These are phyloP conservation scores for Onychomys arenicola DNA, from an alignment of 2,797 vertebrate species.

Conservation along the genomic window DNA sequence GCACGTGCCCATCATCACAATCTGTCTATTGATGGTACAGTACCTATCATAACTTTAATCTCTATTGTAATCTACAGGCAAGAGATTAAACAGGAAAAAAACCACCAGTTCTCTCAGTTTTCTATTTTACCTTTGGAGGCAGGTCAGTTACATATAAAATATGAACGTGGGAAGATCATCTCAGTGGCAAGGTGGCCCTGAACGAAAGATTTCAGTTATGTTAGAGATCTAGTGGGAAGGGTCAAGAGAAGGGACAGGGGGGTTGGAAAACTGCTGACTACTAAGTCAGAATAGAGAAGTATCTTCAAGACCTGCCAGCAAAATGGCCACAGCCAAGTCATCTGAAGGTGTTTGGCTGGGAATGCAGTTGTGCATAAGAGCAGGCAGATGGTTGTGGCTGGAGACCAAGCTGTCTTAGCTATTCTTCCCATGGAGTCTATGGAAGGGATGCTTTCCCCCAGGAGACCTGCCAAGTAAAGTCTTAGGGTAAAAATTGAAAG, in stretches of 20 bases:
- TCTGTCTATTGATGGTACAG: slow-evolving; percentile 17
- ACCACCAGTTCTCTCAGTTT: not conserved
- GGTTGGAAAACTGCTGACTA: slow-evolving; percentile 44
- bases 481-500: not conserved
- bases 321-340: not conserved
- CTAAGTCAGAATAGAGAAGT: not conserved
- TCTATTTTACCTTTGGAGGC: not conserved
- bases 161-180: not conserved
- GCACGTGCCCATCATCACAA: not conserved
- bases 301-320: not conserved
- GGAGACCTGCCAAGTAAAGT: not conserved
- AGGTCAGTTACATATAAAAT: not conserved
- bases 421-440: not conserved
- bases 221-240: not conserved
- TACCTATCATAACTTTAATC: not conserved
- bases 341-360: not conserved
- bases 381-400: not conserved
- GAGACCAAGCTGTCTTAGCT: not conserved
- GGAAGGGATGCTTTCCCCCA: not conserved
- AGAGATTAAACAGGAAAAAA: not conserved
- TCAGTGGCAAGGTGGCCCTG: not conserved
- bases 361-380: not conserved
- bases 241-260: not conserved
- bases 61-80: not conserved
- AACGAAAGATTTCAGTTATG: not conserved